Percentiles rank a stretch among this genome's conserved stretches.
These are phyloP conservation scores for Pluvialis apricaria DNA, from an alignment of 2,113 vertebrate species.

Conservation along the genomic window DNA sequence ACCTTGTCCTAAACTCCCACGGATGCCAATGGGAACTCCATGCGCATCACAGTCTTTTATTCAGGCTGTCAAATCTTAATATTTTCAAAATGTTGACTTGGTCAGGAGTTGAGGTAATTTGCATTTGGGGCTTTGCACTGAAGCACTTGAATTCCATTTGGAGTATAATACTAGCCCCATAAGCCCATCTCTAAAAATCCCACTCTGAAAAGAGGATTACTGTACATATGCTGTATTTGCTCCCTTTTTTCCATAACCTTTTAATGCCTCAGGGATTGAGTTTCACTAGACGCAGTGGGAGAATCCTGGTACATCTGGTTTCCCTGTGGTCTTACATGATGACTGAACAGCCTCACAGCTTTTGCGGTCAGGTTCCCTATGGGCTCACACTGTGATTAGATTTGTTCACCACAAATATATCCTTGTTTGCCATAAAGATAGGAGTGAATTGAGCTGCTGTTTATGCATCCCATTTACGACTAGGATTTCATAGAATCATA, in stretches of 20 bases:
- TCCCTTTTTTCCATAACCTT: slow-evolving; percentile 54
- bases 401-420: slow-evolving; percentile 62
- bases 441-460: neutral
- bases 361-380: slow-evolving; percentile 56
- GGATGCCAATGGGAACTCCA: neutral
- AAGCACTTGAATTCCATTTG: slow-evolving; percentile 33
- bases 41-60: neutral
- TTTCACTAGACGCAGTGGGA: slow-evolving; percentile 56
- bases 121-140: neutral
- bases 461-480: slow-evolving; percentile 25
- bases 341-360: slow-evolving; percentile 63
- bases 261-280: slow-evolving; percentile 58
- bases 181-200: slow-evolving; percentile 41
- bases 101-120: neutral
- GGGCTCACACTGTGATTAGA: slow-evolving; percentile 63
- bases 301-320: slow-evolving; percentile 68
- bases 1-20: slow-evolving; percentile 9
- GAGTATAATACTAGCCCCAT: neutral
- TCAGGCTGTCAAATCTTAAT: neutral
- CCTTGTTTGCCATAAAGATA: slow-evolving; percentile 49
- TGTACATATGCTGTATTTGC: slow-evolving; percentile 31
- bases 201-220: slow-evolving; percentile 46
- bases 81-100: neutral
- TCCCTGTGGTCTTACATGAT: slow-evolving; percentile 68
- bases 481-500: slow-evolving; percentile 51